phyloP scores from a whole-genome alignment of 1,140 invertebrate genomes.

The Plutomurus gul region DNA sequence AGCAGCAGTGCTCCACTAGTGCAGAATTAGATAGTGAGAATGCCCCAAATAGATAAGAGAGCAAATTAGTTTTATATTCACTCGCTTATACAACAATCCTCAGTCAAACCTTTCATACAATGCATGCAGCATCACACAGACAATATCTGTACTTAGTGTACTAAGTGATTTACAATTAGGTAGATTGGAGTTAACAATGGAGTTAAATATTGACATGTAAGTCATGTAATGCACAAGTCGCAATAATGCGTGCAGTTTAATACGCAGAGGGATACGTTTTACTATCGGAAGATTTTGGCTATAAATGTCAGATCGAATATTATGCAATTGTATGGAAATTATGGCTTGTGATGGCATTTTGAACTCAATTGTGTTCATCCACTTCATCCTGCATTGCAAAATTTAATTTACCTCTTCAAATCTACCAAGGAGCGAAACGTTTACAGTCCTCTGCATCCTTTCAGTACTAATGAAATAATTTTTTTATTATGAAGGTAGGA shows the following conservation, averaged over 20 bases:
- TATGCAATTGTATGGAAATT: background rate
- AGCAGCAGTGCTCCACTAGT: background rate
- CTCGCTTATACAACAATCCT: no score
- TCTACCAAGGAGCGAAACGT: no score
- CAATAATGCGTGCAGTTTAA: background rate
- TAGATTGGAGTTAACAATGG: background rate
- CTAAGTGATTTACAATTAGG: background rate
- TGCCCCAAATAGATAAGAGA: conserved; percentile 10
- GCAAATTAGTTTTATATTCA: background rate
- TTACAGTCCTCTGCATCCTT: no score
- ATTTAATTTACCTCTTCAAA: no score
- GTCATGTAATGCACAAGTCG: background rate
- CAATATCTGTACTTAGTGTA: background rate
- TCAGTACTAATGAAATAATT: no score
- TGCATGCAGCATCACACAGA: background rate
- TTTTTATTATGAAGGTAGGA: no score
- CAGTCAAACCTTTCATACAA: no score
- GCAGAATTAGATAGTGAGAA: background rate
- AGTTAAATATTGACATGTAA: background rate
- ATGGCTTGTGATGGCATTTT: no score
- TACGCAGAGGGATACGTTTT: background rate
- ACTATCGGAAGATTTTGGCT: conserved; percentile 1
- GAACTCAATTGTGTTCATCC: no score
- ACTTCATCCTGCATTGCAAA: no score
- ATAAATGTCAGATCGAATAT: background rate